Evolutionary conservation across 2,113 vertebrate species (phyloP), one percentile per base, ranked within the genome.

Genomic region (Urocitellus parryii): DNA sequence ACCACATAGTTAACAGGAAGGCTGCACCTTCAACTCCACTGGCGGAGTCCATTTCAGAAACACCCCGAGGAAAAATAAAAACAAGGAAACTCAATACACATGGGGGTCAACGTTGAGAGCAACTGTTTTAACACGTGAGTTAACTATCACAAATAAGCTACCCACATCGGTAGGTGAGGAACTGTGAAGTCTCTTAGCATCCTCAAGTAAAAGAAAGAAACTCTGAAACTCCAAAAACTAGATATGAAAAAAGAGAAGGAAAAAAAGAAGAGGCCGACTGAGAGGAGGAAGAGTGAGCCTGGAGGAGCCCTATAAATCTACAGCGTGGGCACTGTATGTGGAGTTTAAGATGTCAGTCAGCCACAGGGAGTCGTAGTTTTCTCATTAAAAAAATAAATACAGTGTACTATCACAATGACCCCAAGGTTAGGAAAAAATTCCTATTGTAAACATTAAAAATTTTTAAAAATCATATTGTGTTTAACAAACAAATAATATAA

Each of bases 231-330:
- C 53, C 77, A 77, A 73, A 63, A 45, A 34, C 12, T 67, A 13
- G 37, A 68, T 9, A 39, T 22, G n/a, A 81, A 56, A 92, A 56
- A 53, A 70, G 0, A 14, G 90, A 90, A 65, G 22, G 20, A 32
- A 42, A 42, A 34, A 77, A 70, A 77, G 14, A 29, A 39, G 29
- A 32, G 2, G 37, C 1, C 18, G 53, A 8, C 14, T 0, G 9
- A 53, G 74, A 82, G 17, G 20, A 53, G n/a, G 29, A n/a, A 39
- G 34, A 73, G 17, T 10, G 4, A 70, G n/a, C 2, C 3, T 0
- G 0, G 58, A 14, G 4, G 29, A 22, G 3, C 5, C 29, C 24
- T 9, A 0, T 1, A n/a, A 12, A 4, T 5, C 70, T 20, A 5
- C 0, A 0, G 7, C 0, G 32, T 14, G 42, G 24, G 18, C 9